A percentile compares a stretch with the other conserved stretches of the same genome.
These are phyloP conservation scores for Nylanderia fulva DNA, from an alignment of 1,140 invertebrate species.

Conservation along the genomic window DNA sequence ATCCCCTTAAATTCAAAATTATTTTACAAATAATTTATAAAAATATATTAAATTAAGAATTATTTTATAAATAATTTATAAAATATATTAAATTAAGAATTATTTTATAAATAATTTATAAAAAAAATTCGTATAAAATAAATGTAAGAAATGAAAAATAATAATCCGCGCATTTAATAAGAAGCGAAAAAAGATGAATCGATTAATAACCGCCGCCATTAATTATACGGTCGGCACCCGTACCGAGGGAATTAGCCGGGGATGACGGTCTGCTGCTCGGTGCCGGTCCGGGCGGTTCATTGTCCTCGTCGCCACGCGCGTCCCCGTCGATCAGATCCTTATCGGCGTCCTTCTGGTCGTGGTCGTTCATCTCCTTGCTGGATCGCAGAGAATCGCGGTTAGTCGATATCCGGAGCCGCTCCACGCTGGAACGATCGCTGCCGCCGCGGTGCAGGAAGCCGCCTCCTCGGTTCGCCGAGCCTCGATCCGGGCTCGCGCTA, in stretches of 20 bases:
- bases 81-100: too few relatives aligned
- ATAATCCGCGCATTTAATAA: not conserved
- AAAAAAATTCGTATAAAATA: too few relatives aligned
- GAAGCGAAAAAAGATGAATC: slow-evolving; percentile 39
- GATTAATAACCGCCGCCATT: slow-evolving; percentile 68
- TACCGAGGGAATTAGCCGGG: slow-evolving; percentile 82
- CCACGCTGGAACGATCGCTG: slow-evolving; percentile 80
- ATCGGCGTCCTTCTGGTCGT: slow-evolving; percentile 74
- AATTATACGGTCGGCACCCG: slow-evolving; percentile 75
- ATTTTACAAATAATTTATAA: too few relatives aligned
- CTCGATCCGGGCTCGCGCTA: slow-evolving; percentile 83
- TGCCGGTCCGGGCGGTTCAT: slow-evolving; percentile 85
- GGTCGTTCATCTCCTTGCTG: slow-evolving; percentile 80
- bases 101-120: too few relatives aligned
- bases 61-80: too few relatives aligned
- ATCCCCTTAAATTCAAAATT: too few relatives aligned
- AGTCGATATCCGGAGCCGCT: slow-evolving; percentile 81
- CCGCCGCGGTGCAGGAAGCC: slow-evolving; percentile 78
- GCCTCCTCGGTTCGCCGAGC: slow-evolving; percentile 67
- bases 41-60: too few relatives aligned
- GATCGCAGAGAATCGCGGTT: slow-evolving; percentile 79
- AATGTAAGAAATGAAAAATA: too few relatives aligned
- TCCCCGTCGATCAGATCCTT: slow-evolving; percentile 83
- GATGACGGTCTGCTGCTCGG: slow-evolving; percentile 84
- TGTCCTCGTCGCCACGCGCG: slow-evolving; percentile 81